phyloP scores from a whole-genome alignment of 1,140 invertebrate genomes.

The Pseudachorutes palmiensis region DNA sequence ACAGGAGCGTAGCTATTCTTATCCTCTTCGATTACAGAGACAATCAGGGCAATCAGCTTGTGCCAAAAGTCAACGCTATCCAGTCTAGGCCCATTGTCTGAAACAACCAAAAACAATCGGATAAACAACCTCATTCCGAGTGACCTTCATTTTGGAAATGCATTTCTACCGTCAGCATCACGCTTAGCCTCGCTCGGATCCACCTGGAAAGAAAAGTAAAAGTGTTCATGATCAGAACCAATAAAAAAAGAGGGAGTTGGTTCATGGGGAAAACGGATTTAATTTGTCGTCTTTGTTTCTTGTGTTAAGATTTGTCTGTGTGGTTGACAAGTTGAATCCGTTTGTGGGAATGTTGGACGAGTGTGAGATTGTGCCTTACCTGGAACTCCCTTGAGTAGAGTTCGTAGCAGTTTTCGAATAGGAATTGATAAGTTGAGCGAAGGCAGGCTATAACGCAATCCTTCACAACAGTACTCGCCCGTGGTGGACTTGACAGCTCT shows the following conservation, averaged over 20 bases:
- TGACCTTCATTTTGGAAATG: too few relatives aligned
- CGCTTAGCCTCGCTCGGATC: slow-evolving; percentile 81
- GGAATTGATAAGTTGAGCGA: slow-evolving; percentile 93
- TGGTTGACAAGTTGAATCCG: too few relatives aligned
- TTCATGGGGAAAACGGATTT: too few relatives aligned
- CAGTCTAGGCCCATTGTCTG: slow-evolving; percentile 70
- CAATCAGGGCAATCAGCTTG: slow-evolving; percentile 93
- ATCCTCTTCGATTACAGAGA: slow-evolving; percentile 98
- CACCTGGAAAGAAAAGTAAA: slow-evolving; percentile 49
- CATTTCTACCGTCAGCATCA: slow-evolving; percentile 57
- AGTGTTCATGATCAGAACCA: too few relatives aligned
- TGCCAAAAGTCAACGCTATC: slow-evolving; percentile 97
- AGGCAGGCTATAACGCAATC: slow-evolving; percentile 98
- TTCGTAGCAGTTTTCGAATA: slow-evolving; percentile 97
- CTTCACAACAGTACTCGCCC: slow-evolving; percentile 95
- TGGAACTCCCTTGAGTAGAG: slow-evolving; percentile 88
- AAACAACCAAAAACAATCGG: slow-evolving; percentile 39
- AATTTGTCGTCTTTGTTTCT: too few relatives aligned
- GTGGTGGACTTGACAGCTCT: slow-evolving; percentile 91
- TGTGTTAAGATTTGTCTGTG: too few relatives aligned
- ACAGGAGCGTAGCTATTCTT: slow-evolving; percentile 97
- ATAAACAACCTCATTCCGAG: background rate
- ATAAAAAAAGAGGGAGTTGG: background rate
- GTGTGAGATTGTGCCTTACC: too few relatives aligned
- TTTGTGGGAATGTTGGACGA: slow-evolving; percentile 1